Evolutionary conservation across 2,113 vertebrate genomes (phyloP).

Genomic region (Pseudonaja textilis): DNA sequence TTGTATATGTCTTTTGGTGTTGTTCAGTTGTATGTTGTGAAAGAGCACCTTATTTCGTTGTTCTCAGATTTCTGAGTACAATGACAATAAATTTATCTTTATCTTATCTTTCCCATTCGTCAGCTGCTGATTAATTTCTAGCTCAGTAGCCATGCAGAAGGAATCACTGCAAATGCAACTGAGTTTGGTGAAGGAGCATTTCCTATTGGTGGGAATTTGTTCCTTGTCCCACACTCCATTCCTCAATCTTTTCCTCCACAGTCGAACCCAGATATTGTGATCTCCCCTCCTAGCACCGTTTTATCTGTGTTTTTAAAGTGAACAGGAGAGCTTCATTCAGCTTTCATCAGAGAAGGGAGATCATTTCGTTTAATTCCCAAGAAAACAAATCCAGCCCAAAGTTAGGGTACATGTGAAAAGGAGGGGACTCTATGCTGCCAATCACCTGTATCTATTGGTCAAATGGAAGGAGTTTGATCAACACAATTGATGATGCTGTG

Average conservation of each 20-base stretch:
- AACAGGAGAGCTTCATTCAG: background rate
- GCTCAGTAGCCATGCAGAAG: background rate
- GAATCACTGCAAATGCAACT: background rate
- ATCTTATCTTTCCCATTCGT: background rate
- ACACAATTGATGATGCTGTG: background rate
- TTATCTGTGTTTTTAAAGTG: background rate
- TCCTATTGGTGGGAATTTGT: background rate
- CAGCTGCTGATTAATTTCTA: background rate
- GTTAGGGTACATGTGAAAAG: background rate
- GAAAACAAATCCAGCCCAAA: background rate
- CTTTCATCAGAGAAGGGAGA: background rate
- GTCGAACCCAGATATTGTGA: background rate
- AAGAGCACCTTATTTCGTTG: too few relatives aligned
- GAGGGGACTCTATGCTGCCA: background rate
- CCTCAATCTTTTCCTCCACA: background rate
- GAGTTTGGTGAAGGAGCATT: background rate
- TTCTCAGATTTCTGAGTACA: too few relatives aligned
- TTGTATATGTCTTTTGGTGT: too few relatives aligned
- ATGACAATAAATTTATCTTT: too few relatives aligned
- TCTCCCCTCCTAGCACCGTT: background rate
- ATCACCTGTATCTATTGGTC: background rate
- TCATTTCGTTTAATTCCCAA: background rate
- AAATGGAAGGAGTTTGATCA: background rate
- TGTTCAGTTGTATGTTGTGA: too few relatives aligned
- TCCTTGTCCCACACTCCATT: background rate